Conservation (phyloP, 2,113 vertebrate genomes). For the Tichodroma muraria region DNA sequence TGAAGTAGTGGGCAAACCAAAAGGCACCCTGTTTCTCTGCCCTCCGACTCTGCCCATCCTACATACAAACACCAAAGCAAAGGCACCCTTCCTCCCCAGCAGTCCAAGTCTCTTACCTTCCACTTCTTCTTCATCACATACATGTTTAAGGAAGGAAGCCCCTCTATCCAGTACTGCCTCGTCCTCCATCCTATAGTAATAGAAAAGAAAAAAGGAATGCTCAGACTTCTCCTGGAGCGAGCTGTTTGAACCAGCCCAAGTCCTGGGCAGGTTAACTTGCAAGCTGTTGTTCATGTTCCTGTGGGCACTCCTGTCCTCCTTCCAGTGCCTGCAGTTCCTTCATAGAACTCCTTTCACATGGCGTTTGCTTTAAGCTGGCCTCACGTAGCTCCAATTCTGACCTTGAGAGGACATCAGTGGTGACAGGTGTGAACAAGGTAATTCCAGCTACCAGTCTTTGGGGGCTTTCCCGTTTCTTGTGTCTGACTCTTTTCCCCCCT, state of each 20-base stretch:
- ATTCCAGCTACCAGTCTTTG: conserved; percentile 32
- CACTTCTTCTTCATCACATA: conserved; percentile 94
- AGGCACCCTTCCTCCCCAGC: background rate
- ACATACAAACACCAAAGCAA: background rate
- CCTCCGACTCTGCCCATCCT: no score
- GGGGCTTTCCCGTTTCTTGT: background rate
- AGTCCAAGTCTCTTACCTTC: conserved; percentile 80
- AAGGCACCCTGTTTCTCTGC: background rate
- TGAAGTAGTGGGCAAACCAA: background rate
- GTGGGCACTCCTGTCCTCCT: conserved; percentile 31
- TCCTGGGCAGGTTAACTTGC: conserved; percentile 81
- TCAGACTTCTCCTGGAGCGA: conserved; percentile 92
- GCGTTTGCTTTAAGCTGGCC: conserved; percentile 15
- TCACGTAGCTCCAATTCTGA: conserved; percentile 48
- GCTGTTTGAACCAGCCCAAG: conserved; percentile 76
- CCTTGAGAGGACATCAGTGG: conserved; percentile 64
- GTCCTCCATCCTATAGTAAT: conserved; percentile 99
- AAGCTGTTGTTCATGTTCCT: conserved; percentile 73
- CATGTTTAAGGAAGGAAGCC: conserved; percentile 91
- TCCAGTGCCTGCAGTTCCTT: conserved; percentile 53
- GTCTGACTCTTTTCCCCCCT: background rate
- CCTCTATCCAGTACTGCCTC: conserved; percentile 97
- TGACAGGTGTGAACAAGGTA: conserved; percentile 50
- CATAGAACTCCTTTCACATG: conserved; percentile 60
- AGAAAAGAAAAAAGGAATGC: conserved; percentile 97